Base-by-base conservation (phyloP, 1,140 invertebrate genomes). In the Trypoxylus dichotomus region DNA sequence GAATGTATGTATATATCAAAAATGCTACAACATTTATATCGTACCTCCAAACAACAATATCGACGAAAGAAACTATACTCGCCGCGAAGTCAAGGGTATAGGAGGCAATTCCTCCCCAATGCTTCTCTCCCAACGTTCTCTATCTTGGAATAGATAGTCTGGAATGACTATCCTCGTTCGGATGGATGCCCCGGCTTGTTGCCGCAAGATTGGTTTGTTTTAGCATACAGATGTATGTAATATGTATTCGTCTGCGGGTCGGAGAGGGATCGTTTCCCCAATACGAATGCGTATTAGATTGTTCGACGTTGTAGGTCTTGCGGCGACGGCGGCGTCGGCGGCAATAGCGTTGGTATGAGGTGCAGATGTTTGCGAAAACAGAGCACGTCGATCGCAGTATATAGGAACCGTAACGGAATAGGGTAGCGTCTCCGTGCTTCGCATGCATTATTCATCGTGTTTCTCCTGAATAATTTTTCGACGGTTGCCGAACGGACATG, bases 201-300 rank as follows among this genome's bases (percentile, higher is more conserved):
- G 79, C 81, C 82, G 77, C 77, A 75, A 83, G 81, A 82, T 83
- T 81, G 81, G 80, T 82, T 81, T 83, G 79, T 83, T 82, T 82
- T 80, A 80, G 81, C 80, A 79, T 80, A 79, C 79, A 83, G 78
- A 81, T 82, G 79, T 80, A 79, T 82, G 78, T 81, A 82, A 82
- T 83, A 80, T 83, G 79, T 83, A 80, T 79, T 79, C 77, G 74
- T 76, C 71, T 76, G 78, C 63, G 79, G 76, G 27, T 68, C 60
- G 29, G 72, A 24, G 63, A 19, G 42, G 42, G n/a, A 54, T n/a
- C 47, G 15, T n/a, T 19, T 71, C 29, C 1, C n/a, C 29, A 21
- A 27, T 24, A 71, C 21, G 63, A 71, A 21, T 32, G 63, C 25
- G 63, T 71, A 71, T 32, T n/a, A n/a, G 47, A 19, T 54, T 54